Evolutionary conservation across 2,888 invertebrate species (phyloP), one percentile per base, ranked within the genome.

Genomic region (Andrena praecox): DNA sequence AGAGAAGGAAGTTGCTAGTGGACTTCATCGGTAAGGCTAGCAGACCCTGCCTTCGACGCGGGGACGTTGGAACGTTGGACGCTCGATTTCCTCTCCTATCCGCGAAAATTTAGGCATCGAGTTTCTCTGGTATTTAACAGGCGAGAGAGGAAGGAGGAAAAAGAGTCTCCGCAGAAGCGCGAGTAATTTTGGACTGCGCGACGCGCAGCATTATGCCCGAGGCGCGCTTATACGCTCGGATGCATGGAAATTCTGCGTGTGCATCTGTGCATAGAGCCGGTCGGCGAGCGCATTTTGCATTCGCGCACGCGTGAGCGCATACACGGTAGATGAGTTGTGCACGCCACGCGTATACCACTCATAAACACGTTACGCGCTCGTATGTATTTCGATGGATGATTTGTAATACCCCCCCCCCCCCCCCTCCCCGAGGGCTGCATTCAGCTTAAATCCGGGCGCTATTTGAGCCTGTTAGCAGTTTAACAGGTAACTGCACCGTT

Each of bases 381-480:
- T 56, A 27, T 75, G 84, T 85, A 77, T 85, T 84, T 78, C 84
- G 83, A 88, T 85, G 85, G 85, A 85, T 89, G 89, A 89, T 88
- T 86, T 86, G 87, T 88, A 88, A 89, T 87, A 85, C 16, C 42
- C 42, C 42, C 2, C 2, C 12, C 42, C n/a, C n/a, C n/a, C n/a
- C n/a, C n/a, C 12, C 42, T 70, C 85, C 75, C 79, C 74, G 77
- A 85, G 77, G 85, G 80, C 82, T 80, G 82, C 78, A 81, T 86
- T 89, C 89, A 77, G 89, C 88, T 89, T 83, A 87, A 89, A 89
- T 83, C 85, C 82, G 72, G 71, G 71, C 78, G 81, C 85, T 86
- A 85, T 87, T 90, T 87, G 84, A 77, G 80, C 84, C 81, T 80
- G 88, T 86, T 85, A 83, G 84, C 86, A 80, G 87, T 87, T 90